A percentile compares a stretch with the other conserved stretches of the same genome.
These are phyloP conservation scores for Peromyscus melanophrys DNA, from an alignment of 2,797 vertebrate genomes.

Conservation along the genomic window DNA sequence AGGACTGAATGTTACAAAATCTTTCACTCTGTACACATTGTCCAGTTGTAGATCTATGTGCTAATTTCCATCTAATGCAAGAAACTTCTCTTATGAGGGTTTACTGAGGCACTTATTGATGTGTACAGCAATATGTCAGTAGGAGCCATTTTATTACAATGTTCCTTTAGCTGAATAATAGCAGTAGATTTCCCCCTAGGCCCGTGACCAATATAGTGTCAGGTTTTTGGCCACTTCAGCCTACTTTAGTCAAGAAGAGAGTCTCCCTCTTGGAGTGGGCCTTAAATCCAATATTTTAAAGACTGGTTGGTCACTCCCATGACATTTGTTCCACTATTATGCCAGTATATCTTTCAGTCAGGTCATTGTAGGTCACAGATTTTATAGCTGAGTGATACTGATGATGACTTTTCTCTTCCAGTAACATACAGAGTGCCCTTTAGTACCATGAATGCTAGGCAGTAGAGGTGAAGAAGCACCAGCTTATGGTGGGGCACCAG, in stretches of 20 bases:
- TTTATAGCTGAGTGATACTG: not conserved
- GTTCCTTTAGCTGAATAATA: not conserved
- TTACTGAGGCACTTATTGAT: not conserved
- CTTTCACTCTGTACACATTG: not conserved
- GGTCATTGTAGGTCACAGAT: no score
- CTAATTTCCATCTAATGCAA: not conserved
- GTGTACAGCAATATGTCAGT: no score
- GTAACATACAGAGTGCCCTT: not conserved
- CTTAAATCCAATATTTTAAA: not conserved
- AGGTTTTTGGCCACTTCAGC: not conserved
- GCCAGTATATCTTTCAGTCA: not conserved
- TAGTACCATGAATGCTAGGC: not conserved
- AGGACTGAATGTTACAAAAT: not conserved
- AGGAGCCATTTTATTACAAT: not conserved
- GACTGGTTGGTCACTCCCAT: not conserved
- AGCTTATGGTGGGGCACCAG: not conserved
- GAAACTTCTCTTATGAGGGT: not conserved
- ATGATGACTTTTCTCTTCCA: not conserved
- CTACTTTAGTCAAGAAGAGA: not conserved
- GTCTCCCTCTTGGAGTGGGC: not conserved
- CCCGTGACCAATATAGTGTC: not conserved
- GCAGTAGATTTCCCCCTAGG: not conserved
- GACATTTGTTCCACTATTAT: not conserved
- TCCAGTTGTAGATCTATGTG: not conserved
- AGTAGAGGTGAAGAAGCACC: not conserved